These are phyloP conservation scores for Pteropus rufus DNA, from an alignment of 2,797 vertebrate species.

Conservation along the genomic window DNA sequence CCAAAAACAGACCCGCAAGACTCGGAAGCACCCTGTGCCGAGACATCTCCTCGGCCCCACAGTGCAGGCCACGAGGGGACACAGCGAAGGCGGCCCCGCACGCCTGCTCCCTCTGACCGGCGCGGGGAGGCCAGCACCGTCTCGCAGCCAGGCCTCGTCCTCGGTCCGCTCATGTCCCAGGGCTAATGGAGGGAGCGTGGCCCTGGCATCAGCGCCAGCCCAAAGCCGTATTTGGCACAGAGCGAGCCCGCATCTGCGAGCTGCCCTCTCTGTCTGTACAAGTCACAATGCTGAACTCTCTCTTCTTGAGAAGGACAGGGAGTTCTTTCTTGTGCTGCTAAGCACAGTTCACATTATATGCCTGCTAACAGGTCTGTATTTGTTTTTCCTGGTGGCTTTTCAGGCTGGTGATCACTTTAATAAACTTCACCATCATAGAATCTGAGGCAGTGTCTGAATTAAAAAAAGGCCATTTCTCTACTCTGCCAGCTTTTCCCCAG, in stretches of 20 bases:
- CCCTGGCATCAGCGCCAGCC: not conserved
- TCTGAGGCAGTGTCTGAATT: not conserved
- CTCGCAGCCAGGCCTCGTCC: not conserved
- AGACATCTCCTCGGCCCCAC: not conserved
- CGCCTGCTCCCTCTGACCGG: not conserved
- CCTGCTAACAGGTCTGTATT: not conserved
- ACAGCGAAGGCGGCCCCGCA: not conserved
- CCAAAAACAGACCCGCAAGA: not conserved
- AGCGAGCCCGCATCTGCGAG: not conserved
- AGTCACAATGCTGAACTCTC: not conserved
- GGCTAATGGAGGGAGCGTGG: not conserved
- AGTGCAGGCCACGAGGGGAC: not conserved
- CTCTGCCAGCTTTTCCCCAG: not conserved
- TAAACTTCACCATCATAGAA: not conserved
- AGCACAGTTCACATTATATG: not conserved
- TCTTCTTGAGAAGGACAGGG: slow-evolving; percentile 24
- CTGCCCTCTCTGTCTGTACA: slow-evolving; percentile 9
- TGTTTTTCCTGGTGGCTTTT: slow-evolving; percentile 39
- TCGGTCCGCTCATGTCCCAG: not conserved
- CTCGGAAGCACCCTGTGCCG: not conserved
- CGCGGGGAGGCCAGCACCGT: not conserved
- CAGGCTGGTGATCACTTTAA: slow-evolving; percentile 28
- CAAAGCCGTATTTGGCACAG: accelerated
- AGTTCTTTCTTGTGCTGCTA: not conserved
- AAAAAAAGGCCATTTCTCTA: not conserved